Evolutionary conservation across 2,888 invertebrate species (phyloP), one percentile per base, ranked within the genome.

Genomic region (Eucera pruinosa): DNA sequence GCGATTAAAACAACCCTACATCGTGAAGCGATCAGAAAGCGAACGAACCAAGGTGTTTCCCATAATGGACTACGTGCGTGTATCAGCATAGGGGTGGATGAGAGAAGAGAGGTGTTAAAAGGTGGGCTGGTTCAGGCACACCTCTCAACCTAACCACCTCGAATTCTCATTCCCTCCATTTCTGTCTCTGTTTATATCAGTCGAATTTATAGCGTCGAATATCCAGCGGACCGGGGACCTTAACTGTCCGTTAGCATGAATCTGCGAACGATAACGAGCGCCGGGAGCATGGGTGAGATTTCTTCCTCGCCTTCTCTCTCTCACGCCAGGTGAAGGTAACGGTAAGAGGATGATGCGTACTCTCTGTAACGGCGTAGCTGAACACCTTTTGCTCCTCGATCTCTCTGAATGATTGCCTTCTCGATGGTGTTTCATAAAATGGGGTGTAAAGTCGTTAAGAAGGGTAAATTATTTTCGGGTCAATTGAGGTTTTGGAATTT

Each of bases 121-220:
- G 92, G 91, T 92, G 88, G 92, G 92, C 90, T 80, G 92, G 88
- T 87, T 89, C 89, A 88, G 92, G 89, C 91, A 91, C 91, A 90
- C 92, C 92, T 89, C 89, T 88, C 87, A 85, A 88, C 90, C 87
- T 91, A 91, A 91, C 90, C 88, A 89, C 88, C 87, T 87, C 89
- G 89, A 90, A 87, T 91, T 89, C 88, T 80, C 73, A 61, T 74
- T 77, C 9, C 60, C 60, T 9, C 5, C 57, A 36, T 23, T 39
- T 30, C 43, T 57, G 47, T 64, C 82, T 86, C 88, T 87, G 89
- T 89, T 89, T 89, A 89, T 90, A 91, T 90, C 86, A 82, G 86
- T 88, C 89, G 87, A 90, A 91, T 91, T 91, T 91, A 91, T 91
- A 89, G 89, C 91, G 82, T 30, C 81, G 87, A 84, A 66, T 58